Percentiles rank a stretch among this genome's conserved stretches.
Evolutionary conservation across 2,888 invertebrate genomes (phyloP).

Genomic region (Plebejus melissa): DNA sequence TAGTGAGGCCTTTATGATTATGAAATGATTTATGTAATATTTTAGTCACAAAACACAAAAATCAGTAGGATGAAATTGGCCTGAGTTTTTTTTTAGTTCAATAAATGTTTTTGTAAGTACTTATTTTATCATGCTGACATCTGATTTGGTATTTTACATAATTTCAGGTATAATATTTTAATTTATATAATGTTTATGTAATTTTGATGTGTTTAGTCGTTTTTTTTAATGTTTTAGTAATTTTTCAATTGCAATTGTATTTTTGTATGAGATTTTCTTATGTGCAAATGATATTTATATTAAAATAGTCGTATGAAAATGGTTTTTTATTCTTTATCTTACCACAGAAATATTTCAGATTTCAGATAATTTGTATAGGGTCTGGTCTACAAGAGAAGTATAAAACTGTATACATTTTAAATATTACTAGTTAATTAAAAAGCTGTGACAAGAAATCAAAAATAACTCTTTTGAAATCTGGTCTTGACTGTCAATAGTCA

Average conservation of each 20-base stretch:
- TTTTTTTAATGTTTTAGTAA: conserved; percentile 72
- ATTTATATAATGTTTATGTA: conserved; percentile 40
- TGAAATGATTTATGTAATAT: neutral
- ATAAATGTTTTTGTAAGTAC: conserved; percentile 34
- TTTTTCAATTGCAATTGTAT: conserved; percentile 76
- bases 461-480: too few species aligned
- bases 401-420: too few species aligned
- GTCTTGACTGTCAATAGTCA: too few species aligned
- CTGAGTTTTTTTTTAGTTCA: conserved; percentile 21
- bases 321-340: conserved; percentile 34
- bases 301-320: conserved; percentile 63
- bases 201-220: conserved; percentile 49
- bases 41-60: conserved; percentile 14
- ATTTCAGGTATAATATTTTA: conserved; percentile 37
- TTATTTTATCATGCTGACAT: conserved; percentile 51
- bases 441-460: too few species aligned
- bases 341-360: neutral
- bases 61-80: conserved; percentile 32
- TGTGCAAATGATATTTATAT: conserved; percentile 77
- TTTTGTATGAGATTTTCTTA: conserved; percentile 76
- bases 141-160: conserved; percentile 50
- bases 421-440: too few species aligned
- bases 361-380: too few species aligned
- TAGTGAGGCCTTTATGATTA: neutral
- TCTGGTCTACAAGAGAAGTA: too few species aligned